A percentile compares a stretch with the other conserved stretches of the same genome.
Conservation (phyloP, 2,797 vertebrate genomes). For the Betta splendens region DNA sequence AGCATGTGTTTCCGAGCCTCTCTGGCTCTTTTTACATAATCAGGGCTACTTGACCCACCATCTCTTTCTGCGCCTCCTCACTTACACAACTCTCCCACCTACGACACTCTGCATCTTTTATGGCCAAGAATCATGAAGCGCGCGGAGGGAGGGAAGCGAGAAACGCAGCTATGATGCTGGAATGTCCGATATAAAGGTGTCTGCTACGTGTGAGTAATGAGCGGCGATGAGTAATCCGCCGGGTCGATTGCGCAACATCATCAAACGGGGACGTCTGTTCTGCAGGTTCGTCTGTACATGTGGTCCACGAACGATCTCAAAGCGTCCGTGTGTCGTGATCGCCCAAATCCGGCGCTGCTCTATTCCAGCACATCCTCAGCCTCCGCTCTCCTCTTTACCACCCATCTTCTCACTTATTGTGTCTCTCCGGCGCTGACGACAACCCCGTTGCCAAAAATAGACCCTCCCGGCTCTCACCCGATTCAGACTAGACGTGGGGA, state of each 20-base stretch:
- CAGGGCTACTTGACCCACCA: constrained; percentile 67
- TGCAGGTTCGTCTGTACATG: neutral
- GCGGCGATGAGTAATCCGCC: constrained; percentile 54
- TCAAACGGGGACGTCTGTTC: constrained; percentile 11
- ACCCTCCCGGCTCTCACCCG: constrained; percentile 22
- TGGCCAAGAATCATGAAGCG: constrained; percentile 61
- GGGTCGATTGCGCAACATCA: constrained; percentile 43
- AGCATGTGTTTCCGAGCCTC: constrained; percentile 58
- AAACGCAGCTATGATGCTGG: constrained; percentile 36
- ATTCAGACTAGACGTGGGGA: constrained; percentile 47
- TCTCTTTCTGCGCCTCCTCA: constrained; percentile 70
- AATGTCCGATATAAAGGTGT: constrained; percentile 35
- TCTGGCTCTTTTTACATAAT: constrained; percentile 74
- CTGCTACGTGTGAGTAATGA: constrained; percentile 59
- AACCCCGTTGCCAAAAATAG: constrained; percentile 61
- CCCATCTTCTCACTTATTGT: constrained; percentile 30
- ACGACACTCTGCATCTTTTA: constrained; percentile 70
- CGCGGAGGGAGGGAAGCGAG: constrained; percentile 39
- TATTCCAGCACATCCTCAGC: neutral
- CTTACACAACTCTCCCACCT: constrained; percentile 78
- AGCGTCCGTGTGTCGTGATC: neutral
- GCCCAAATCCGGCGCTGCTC: neutral
- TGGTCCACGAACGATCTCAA: too few species aligned
- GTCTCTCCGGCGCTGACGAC: constrained; percentile 42
- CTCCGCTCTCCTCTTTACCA: constrained; percentile 1